phyloP scores from a whole-genome alignment of 2,797 vertebrate genomes.

The Onychomys arenicola region DNA sequence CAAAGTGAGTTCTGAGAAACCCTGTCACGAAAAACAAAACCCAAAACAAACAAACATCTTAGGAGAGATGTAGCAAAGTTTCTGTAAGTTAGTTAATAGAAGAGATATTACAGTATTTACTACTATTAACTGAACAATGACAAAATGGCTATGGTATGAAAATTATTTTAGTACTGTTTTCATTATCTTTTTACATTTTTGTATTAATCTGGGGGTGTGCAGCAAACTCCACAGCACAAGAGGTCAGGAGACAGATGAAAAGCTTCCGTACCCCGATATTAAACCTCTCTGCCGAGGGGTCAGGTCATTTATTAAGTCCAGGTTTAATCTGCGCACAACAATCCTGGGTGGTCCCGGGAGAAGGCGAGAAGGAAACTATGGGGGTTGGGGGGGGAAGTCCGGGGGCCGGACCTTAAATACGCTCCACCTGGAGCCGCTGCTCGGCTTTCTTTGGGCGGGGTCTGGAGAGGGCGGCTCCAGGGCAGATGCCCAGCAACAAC shows the following conservation, averaged over 20 bases:
- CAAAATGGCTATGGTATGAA: background rate
- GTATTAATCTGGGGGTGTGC: background rate
- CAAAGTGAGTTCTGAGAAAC: background rate
- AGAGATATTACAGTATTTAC: background rate
- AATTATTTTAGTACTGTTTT: background rate
- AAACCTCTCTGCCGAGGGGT: no score
- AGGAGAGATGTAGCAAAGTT: conserved; percentile 23
- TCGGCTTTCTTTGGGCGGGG: no score
- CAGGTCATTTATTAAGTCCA: no score
- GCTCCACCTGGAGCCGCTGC: no score
- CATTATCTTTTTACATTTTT: background rate
- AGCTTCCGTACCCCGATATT: no score
- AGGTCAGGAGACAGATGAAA: background rate
- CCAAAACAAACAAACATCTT: conserved; percentile 37
- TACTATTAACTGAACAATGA: conserved; percentile 18
- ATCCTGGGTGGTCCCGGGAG: no score
- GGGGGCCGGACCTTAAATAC: no score
- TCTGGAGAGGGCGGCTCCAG: no score
- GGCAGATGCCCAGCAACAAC: no score
- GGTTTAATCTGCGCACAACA: no score
- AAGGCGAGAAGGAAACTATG: no score
- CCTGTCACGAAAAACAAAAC: background rate
- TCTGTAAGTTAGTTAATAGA: conserved; percentile 8
- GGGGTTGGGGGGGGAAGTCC: no score
- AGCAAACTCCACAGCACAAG: background rate